phyloP scores from a whole-genome alignment of 37 sponge, comb jelly and placozoan species.

The Geodia barretti region DNA sequence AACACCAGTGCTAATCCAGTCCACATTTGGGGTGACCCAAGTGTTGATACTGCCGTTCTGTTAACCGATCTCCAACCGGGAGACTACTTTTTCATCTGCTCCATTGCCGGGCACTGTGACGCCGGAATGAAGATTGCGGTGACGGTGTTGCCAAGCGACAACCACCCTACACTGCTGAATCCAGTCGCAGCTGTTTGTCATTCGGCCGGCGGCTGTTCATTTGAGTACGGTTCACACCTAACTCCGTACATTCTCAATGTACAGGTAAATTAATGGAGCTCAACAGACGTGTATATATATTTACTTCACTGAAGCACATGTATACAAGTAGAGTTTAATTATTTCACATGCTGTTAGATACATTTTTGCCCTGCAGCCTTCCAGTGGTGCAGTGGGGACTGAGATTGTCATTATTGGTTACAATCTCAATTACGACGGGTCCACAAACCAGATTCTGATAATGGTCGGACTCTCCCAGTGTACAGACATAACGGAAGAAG shows the following conservation, averaged over 20 bases:
- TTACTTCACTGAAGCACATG: not conserved
- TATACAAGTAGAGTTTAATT: not conserved
- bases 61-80: slow-evolving; percentile 55
- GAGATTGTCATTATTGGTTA: too few species aligned
- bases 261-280: slow-evolving; percentile 32
- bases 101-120: slow-evolving; percentile 76
- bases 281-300: not conserved
- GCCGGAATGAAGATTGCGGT: slow-evolving; percentile 84
- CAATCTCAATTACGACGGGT: too few species aligned
- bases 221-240: slow-evolving; percentile 9
- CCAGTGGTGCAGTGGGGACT: too few species aligned
- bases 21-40: slow-evolving; percentile 61
- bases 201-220: slow-evolving; percentile 22
- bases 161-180: not conserved
- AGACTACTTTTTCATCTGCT: slow-evolving; percentile 73
- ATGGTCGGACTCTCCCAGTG: too few species aligned
- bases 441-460: too few species aligned
- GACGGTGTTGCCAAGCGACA: slow-evolving; percentile 25
- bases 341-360: too few species aligned
- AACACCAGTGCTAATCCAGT: slow-evolving; percentile 34
- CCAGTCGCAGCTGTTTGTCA: slow-evolving; percentile 27
- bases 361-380: slow-evolving; percentile 26
- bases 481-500: too few species aligned
- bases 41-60: slow-evolving; percentile 57
- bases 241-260: slow-evolving; percentile 41